Base-by-base conservation (phyloP, 1,140 invertebrate species). In the Melitaea cinxia region DNA sequence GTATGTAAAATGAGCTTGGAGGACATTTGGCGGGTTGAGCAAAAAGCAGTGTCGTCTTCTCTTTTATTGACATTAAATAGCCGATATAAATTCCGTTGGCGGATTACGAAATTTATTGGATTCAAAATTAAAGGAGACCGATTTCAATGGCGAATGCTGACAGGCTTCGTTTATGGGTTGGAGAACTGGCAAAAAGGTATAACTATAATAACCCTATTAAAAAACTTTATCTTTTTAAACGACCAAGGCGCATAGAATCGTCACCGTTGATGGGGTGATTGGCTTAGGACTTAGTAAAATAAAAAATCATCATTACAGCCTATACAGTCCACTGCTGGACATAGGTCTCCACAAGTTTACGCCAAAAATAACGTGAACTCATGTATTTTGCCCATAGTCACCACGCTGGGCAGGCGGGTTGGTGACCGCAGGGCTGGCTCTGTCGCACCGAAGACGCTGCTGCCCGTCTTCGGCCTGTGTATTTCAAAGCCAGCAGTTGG, bases 101-200 rank as follows among this genome's bases (percentile, higher is more conserved):
- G 83, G 84, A 86, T 89, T 87, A 86, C 86, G 73, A 83, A 85
- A 86, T 89, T 87, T 89, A 89, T 87, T 89, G 78, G 82, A 73
- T 79, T 89, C 78, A 87, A 89, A 89, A 87, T 89, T 89, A 89
- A 89, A 89, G 75, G 86, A 81, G 83, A 79, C 86, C 86, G 86
- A 89, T 87, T 87, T 89, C 86, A 89, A 89, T 89, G 86, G 84
- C 64, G 73, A 77, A 69, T 60, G 72, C 65, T 88, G 85, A 88
- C 85, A 85, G 75, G 69, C 65, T 81, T 82, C 85, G 77, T 78
- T 85, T 86, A 83, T 82, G 75, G 78, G 70, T 79, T 72, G 72
- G 53, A 63, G 61, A 70, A 69, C 59, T 35, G 53, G 60, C 76
- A 85, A 85, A 85, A 80, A 82, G 57, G 57, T 49, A 73, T 70